Percentiles rank a stretch among this genome's conserved stretches.
These are phyloP conservation scores for Tinamus guttatus DNA, from an alignment of 2,113 vertebrate species.

Conservation along the genomic window DNA sequence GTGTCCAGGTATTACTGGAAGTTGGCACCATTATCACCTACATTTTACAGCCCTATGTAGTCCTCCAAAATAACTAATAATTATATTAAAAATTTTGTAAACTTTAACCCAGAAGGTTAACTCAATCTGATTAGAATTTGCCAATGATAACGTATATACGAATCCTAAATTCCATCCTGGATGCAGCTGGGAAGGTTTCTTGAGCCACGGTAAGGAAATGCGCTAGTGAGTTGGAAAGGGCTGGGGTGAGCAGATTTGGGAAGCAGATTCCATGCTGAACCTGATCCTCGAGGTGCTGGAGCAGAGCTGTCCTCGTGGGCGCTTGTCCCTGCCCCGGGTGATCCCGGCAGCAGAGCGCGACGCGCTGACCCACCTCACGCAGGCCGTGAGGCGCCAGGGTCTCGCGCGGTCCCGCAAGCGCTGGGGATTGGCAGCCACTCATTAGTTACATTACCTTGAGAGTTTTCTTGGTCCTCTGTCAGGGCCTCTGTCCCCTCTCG, in stretches of 20 bases:
- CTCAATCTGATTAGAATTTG: neutral
- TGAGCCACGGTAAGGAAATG: conserved; percentile 14
- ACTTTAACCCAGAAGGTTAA: conserved; percentile 64
- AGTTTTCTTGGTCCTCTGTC: neutral
- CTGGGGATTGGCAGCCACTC: neutral
- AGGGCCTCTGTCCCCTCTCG: neutral
- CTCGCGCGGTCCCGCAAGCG: neutral
- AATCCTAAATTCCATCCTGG: conserved; percentile 2
- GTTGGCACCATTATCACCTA: neutral
- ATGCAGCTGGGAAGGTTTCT: neutral
- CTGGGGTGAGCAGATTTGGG: neutral
- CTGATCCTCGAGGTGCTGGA: neutral
- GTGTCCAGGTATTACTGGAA: neutral
- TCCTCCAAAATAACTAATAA: conserved; percentile 58
- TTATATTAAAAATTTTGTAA: conserved; percentile 39
- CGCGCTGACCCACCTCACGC: neutral
- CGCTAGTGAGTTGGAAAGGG: neutral
- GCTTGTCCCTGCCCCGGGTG: too few species aligned
- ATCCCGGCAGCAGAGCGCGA: too few species aligned
- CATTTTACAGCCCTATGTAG: conserved; percentile 74
- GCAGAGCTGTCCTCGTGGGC: too few species aligned
- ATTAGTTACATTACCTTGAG: neutral
- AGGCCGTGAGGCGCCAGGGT: fast-evolving
- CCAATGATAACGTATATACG: neutral
- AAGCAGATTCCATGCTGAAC: neutral